Conservation (phyloP, 2,113 vertebrate species). For the Chiloscyllium plagiosum region DNA sequence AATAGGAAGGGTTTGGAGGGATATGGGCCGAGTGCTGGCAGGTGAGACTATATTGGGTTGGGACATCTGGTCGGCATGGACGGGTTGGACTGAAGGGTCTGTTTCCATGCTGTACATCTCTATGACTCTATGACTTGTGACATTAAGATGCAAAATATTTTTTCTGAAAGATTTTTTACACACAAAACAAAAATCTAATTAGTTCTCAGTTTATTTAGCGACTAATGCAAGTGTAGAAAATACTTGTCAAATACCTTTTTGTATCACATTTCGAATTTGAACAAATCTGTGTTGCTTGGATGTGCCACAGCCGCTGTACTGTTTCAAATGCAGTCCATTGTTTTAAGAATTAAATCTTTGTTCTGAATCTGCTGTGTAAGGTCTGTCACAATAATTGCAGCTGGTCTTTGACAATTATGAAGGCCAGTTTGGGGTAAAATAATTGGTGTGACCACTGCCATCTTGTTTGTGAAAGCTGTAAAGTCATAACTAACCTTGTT, state of each 20-base stretch:
- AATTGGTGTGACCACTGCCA: neutral
- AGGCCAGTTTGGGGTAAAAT: neutral
- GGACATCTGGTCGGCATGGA: too few relatives aligned
- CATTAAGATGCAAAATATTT: neutral
- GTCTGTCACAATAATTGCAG: neutral
- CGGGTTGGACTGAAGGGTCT: too few relatives aligned
- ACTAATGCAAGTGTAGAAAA: neutral
- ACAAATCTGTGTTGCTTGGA: neutral
- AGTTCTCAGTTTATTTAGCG: conserved; percentile 34
- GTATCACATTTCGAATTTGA: neutral
- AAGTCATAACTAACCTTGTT: neutral
- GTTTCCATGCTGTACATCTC: too few relatives aligned
- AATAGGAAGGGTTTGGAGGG: too few relatives aligned
- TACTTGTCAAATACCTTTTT: neutral
- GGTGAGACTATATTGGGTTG: too few relatives aligned
- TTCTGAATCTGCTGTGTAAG: neutral
- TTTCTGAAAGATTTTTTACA: conserved; percentile 20
- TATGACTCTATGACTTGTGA: neutral
- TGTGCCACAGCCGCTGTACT: neutral
- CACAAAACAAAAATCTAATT: neutral
- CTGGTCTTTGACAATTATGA: neutral
- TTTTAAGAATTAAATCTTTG: neutral
- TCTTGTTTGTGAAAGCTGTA: neutral
- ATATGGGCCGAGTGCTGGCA: too few relatives aligned
- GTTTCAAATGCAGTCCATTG: neutral